Conservation (phyloP, 2,797 vertebrate species). For the Clarias pachynema region DNA sequence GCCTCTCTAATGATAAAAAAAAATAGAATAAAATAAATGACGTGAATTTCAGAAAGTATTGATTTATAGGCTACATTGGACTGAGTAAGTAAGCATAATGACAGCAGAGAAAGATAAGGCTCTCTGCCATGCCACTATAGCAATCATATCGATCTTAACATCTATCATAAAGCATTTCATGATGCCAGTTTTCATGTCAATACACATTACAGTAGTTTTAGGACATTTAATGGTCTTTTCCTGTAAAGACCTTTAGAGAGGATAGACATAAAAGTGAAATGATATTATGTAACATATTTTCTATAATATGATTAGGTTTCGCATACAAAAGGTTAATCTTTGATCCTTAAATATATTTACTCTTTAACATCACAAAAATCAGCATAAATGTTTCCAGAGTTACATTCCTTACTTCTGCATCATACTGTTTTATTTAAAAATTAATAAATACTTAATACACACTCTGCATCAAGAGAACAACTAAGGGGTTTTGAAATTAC, state of each 20-base stretch:
- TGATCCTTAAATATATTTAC: neutral
- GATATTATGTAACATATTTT: too few relatives aligned
- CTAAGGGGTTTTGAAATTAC: too few relatives aligned
- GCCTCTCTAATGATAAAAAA: neutral
- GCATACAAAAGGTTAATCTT: neutral
- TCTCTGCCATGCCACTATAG: neutral
- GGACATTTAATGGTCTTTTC: neutral
- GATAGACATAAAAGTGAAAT: neutral
- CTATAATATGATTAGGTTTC: neutral
- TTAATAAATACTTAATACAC: neutral
- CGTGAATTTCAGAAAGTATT: neutral
- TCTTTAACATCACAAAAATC: neutral
- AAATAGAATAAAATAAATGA: neutral
- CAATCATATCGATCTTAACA: neutral
- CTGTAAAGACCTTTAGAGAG: neutral
- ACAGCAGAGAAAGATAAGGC: neutral
- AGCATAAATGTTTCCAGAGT: neutral
- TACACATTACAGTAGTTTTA: neutral
- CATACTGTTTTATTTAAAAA: neutral
- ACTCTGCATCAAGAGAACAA: neutral
- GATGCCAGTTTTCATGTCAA: neutral
- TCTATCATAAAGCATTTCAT: neutral
- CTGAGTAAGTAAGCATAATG: neutral
- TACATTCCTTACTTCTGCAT: neutral
- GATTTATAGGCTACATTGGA: conserved; percentile 2